Percentiles rank a stretch among this genome's conserved stretches.
These are phyloP conservation scores for Herpetotheres cachinnans DNA, from an alignment of 2,113 vertebrate genomes.

Conservation along the genomic window DNA sequence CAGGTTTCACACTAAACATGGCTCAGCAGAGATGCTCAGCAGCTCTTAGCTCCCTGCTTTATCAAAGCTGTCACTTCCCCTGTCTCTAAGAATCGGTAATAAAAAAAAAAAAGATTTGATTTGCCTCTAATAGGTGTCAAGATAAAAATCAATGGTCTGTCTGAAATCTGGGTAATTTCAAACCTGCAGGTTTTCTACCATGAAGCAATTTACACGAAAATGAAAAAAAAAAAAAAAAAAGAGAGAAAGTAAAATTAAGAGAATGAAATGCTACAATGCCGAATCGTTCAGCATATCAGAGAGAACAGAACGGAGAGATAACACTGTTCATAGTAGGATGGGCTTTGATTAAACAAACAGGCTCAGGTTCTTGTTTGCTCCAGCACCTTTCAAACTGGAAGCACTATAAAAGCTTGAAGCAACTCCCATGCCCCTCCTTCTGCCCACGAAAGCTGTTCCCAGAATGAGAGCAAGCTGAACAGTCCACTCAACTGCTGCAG, in stretches of 20 bases:
- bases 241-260: not conserved
- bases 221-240: not conserved
- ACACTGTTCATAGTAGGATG: not conserved
- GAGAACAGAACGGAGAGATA: not conserved
- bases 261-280: not conserved
- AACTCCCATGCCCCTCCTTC: not conserved
- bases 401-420: not conserved
- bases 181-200: conserved; percentile 13
- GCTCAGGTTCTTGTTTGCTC: not conserved
- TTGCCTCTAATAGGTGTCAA: conserved; percentile 68
- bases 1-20: conserved; percentile 38
- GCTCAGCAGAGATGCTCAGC: conserved; percentile 19
- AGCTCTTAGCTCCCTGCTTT: conserved; percentile 42
- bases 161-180: conserved; percentile 43
- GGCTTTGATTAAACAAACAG: not conserved
- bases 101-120: conserved; percentile 43
- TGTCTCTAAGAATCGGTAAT: conserved; percentile 40
- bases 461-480: not conserved
- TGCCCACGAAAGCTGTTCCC: not conserved
- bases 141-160: conserved; percentile 67
- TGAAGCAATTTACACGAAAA: not conserved
- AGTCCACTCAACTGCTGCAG: not conserved
- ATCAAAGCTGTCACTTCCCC: conserved; percentile 68
- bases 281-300: not conserved
- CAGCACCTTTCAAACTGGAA: not conserved